Evolutionary conservation across 2,888 invertebrate genomes (phyloP).

Genomic region (Bombylius discolor): DNA sequence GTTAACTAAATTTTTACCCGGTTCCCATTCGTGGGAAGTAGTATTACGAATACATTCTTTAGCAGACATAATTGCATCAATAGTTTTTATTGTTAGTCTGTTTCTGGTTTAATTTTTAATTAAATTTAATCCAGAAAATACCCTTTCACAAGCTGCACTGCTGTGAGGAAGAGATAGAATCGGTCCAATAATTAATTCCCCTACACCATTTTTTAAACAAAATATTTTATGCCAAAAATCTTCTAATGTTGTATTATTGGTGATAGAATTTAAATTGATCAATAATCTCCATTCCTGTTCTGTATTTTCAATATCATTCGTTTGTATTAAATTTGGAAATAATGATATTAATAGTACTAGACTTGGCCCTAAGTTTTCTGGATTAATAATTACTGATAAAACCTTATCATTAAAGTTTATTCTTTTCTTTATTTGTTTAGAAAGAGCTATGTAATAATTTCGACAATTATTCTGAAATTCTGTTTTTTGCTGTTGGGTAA

Average conservation of each 20-base stretch:
- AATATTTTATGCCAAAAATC: conserved; percentile 2
- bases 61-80: too few species aligned
- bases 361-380: background rate
- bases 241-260: background rate
- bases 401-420: background rate
- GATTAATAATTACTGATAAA: background rate
- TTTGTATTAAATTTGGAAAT: conserved; percentile 1
- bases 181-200: too few species aligned
- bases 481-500: background rate
- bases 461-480: background rate
- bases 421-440: background rate
- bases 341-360: background rate
- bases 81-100: too few species aligned
- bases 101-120: background rate
- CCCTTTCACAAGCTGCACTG: background rate
- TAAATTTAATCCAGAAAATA: background rate
- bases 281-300: conserved; percentile 2
- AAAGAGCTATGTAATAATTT: background rate
- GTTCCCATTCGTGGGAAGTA: too few species aligned
- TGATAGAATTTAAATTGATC: background rate
- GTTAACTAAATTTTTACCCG: too few species aligned
- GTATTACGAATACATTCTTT: too few species aligned
- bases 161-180: background rate
- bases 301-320: background rate
- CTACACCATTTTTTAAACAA: background rate